Evolutionary conservation across 2,113 vertebrate species (phyloP).

Genomic region (Galeopterus variegatus): DNA sequence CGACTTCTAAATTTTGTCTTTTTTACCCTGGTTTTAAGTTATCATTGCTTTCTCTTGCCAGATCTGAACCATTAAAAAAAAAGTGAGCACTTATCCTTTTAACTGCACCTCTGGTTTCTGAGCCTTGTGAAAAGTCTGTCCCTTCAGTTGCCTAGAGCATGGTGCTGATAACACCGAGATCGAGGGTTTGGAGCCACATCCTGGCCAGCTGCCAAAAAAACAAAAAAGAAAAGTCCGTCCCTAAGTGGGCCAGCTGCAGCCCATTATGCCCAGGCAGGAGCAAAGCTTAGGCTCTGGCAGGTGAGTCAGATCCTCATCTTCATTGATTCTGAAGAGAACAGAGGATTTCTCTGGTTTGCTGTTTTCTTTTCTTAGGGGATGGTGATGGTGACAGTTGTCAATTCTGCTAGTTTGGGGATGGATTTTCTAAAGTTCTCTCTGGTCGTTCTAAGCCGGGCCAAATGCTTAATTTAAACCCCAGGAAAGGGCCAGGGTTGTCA

Average conservation of each 20-base stretch:
- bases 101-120: neutral
- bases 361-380: neutral
- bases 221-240: no score
- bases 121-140: neutral
- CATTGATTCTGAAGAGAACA: neutral
- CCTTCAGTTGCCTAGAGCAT: neutral
- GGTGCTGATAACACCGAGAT: no score
- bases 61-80: neutral
- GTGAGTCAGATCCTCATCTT: neutral
- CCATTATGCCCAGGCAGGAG: neutral
- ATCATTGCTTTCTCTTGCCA: neutral
- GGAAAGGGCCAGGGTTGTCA: slow-evolving; percentile 64
- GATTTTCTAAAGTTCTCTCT: neutral
- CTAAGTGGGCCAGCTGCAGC: no score
- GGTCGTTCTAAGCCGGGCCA: neutral
- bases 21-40: neutral
- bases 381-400: neutral
- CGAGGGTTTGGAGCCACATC: no score
- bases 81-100: neutral
- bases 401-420: neutral
- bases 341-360: neutral
- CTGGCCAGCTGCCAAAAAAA: no score
- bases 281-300: neutral
- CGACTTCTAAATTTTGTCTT: neutral
- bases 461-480: slow-evolving; percentile 15